Base-by-base conservation (phyloP, 2,888 invertebrate species). In the Lasioglossum pauxillum region DNA sequence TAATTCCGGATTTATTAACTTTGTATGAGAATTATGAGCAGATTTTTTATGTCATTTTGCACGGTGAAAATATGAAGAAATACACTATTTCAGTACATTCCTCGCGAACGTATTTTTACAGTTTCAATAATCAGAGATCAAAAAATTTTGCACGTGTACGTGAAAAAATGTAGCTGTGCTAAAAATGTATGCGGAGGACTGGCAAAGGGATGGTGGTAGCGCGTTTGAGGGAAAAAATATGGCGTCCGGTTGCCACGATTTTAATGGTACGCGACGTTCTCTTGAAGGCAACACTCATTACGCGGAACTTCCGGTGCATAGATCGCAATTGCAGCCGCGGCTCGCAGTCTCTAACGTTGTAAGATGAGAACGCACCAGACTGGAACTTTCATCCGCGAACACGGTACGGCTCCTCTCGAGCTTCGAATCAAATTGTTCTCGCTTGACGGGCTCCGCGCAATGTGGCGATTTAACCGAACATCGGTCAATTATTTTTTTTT, bases 301-400 rank as follows among this genome's bases (percentile, higher is more conserved):
- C 86, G 80, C 86, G 87, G 77, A 83, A 82, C 75, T 81, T 85
- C 73, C 74, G 80, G 81, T 77, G 83, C 75, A 83, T 88, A 83
- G 80, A 83, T 88, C 79, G 88, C 82, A 81, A 81, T 84, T 80
- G 86, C 78, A 76, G 75, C 83, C 60, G 53, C n/a, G 84, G 82
- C 79, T 67, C 67, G 80, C 73, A 82, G 80, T 78, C 87, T 82
- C 88, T 86, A 88, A 84, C 75, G 83, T 71, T 53, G 78, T 81
- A 87, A 82, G 84, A 90, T 82, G 89, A 76, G 82, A 89, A 85
- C 79, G 86, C 89, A 89, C 85, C 80, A 87, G 88, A 90, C 85
- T 90, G 88, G 89, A 91, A 91, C 89, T 87, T 80, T 73, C 82
- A 77, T 84, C 79, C 84, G 67, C 86, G 86, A 80, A 73, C 74